These are phyloP conservation scores for Atlantisia rogersi DNA, from an alignment of 2,113 vertebrate species.

Conservation along the genomic window DNA sequence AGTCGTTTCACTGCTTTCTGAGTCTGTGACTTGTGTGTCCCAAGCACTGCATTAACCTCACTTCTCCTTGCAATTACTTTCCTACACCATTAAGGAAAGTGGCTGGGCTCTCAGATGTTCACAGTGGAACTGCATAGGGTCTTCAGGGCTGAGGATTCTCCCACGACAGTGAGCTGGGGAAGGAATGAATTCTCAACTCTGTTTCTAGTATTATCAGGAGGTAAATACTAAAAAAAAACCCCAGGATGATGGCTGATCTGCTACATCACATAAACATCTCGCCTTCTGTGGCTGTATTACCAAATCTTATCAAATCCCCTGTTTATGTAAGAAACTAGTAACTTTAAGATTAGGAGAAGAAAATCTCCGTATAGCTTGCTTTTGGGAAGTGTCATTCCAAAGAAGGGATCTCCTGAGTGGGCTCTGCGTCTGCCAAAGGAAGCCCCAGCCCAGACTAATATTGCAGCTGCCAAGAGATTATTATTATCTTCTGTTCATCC, in stretches of 20 bases:
- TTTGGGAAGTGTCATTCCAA: background rate
- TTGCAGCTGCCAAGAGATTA: background rate
- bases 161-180: background rate
- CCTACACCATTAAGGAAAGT: background rate
- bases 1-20: background rate
- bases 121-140: background rate
- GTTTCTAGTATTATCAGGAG: background rate
- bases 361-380: background rate
- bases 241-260: background rate
- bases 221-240: background rate
- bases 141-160: background rate
- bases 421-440: background rate
- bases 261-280: background rate
- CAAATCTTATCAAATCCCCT: background rate
- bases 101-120: background rate
- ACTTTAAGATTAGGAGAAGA: background rate
- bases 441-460: background rate
- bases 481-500: background rate
- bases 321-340: background rate
- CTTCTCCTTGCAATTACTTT: background rate
- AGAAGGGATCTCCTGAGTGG: background rate
- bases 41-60: background rate
- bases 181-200: slow-evolving; percentile 32
- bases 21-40: background rate
- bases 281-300: background rate